Evolutionary conservation across 2,113 vertebrate species (phyloP).

Genomic region (Oreocharis arfaki): DNA sequence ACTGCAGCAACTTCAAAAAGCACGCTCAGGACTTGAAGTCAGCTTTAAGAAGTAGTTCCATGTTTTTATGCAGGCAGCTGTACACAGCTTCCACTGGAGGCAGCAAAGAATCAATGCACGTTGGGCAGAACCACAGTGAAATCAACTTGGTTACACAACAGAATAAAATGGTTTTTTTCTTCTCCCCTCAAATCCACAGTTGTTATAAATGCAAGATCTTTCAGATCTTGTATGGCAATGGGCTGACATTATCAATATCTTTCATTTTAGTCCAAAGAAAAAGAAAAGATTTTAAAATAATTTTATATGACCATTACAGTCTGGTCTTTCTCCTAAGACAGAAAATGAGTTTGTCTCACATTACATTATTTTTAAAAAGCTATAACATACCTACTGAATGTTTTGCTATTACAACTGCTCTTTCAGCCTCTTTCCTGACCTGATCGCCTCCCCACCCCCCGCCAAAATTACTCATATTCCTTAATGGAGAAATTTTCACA

Average conservation of each 20-base stretch:
- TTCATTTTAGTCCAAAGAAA: not conserved
- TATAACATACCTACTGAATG: not conserved
- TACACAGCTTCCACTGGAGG: not conserved
- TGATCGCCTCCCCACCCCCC: not conserved
- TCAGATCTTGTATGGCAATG: not conserved
- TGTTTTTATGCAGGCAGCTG: not conserved
- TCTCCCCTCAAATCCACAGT: not conserved
- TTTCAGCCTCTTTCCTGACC: not conserved
- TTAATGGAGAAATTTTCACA: not conserved
- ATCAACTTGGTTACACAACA: not conserved
- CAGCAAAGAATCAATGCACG: not conserved
- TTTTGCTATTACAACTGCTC: not conserved
- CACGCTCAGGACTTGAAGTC: not conserved
- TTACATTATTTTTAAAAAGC: not conserved
- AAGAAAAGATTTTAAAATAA: not conserved
- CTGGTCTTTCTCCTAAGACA: not conserved
- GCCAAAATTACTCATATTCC: not conserved
- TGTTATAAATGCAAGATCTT: not conserved
- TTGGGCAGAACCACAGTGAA: not conserved
- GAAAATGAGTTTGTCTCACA: not conserved
- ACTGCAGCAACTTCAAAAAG: not conserved
- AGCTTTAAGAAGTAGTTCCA: not conserved
- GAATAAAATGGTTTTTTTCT: not conserved
- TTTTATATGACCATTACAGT: not conserved
- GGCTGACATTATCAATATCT: not conserved